phyloP scores from a whole-genome alignment of 2,113 vertebrate genomes.

The Charadrius vociferus region DNA sequence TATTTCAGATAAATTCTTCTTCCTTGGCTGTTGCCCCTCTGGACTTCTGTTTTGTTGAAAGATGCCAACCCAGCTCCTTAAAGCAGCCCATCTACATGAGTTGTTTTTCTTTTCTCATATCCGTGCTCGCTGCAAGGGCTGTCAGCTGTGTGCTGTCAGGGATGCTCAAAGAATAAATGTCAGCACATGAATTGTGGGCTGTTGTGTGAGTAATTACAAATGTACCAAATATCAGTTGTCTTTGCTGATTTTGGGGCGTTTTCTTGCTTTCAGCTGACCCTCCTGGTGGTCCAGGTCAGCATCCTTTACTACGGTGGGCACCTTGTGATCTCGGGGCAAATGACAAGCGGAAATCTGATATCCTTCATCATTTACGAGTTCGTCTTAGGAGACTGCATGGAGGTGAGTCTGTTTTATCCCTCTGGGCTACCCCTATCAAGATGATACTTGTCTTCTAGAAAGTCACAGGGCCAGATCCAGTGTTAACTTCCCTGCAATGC shows the following conservation, averaged over 20 bases:
- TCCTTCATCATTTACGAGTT: conserved; percentile 95
- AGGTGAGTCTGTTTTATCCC: conserved; percentile 76
- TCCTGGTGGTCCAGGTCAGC: conserved; percentile 89
- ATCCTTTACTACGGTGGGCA: conserved; percentile 93
- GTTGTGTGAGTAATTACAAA: neutral
- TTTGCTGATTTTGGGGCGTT: neutral
- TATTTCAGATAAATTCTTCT: neutral
- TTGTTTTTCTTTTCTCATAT: neutral
- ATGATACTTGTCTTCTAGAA: neutral
- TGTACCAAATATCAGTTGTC: neutral
- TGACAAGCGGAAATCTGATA: conserved; percentile 87
- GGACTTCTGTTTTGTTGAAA: neutral
- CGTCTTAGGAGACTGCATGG: conserved; percentile 89
- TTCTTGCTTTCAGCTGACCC: conserved; percentile 80
- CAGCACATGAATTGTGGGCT: neutral
- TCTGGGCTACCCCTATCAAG: neutral
- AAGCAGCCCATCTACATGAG: neutral
- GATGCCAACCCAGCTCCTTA: neutral
- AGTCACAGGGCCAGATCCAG: neutral
- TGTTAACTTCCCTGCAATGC: neutral
- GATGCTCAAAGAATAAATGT: neutral
- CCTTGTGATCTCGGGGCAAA: conserved; percentile 88
- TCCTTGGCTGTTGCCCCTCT: neutral
- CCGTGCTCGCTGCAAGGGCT: neutral
- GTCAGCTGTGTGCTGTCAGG: neutral